Evolutionary conservation across 1,140 invertebrate genomes (phyloP).

Genomic region (Drosophila leontia): DNA sequence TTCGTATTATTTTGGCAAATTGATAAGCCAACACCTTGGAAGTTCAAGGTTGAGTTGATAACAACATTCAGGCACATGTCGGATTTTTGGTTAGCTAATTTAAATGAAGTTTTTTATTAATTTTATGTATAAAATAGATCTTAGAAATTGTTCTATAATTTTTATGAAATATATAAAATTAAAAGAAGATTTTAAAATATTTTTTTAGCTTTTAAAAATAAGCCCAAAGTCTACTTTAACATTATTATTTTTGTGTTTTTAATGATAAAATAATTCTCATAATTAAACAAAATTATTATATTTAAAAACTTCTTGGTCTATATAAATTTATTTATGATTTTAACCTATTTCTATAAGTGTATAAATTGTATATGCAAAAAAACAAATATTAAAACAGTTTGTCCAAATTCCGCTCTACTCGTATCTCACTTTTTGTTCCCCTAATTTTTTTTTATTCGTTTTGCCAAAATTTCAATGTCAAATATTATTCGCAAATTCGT

Average conservation of each 20-base stretch:
- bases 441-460: constrained; percentile 19
- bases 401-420: constrained; percentile 40
- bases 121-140: background rate
- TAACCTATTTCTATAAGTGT: background rate
- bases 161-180: background rate
- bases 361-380: constrained; percentile 7
- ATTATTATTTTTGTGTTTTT: background rate
- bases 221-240: background rate
- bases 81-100: background rate
- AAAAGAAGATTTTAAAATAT: too few relatives aligned
- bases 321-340: background rate
- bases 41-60: constrained; percentile 45
- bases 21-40: constrained; percentile 25
- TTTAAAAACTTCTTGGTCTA: background rate
- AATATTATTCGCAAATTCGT: constrained; percentile 56
- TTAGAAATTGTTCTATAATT: too few relatives aligned
- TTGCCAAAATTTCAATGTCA: constrained; percentile 69
- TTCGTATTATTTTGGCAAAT: constrained; percentile 13
- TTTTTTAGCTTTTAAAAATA: background rate
- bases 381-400: constrained; percentile 74
- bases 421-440: constrained; percentile 41
- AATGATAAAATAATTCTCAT: background rate
- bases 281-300: background rate
- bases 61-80: background rate
- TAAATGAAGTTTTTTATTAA: background rate